Percentiles rank a stretch among this genome's conserved stretches.
Conservation (phyloP, 2,113 vertebrate species). For the Callipepla californica region DNA sequence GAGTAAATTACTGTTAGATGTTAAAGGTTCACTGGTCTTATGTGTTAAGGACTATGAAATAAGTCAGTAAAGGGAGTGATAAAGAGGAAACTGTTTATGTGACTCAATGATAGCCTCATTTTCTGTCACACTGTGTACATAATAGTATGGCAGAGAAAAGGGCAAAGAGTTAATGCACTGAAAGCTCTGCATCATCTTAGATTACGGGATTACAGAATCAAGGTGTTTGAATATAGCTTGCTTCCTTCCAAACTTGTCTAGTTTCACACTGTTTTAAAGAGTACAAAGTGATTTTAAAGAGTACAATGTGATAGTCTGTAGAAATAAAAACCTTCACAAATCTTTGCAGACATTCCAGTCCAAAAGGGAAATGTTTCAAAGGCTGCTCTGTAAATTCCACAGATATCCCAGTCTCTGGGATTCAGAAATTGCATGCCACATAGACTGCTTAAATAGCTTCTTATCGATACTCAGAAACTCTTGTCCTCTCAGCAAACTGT, state of each 20-base stretch:
- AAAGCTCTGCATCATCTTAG: neutral
- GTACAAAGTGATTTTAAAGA: neutral
- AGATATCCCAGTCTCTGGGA: neutral
- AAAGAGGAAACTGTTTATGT: neutral
- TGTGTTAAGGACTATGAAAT: neutral
- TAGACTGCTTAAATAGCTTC: neutral
- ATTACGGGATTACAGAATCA: neutral
- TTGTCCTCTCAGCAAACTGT: neutral
- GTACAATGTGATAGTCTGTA: neutral
- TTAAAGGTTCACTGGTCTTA: neutral
- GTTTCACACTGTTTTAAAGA: neutral
- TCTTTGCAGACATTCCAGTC: neutral
- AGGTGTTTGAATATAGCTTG: neutral
- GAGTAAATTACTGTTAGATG: neutral
- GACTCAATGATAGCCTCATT: neutral
- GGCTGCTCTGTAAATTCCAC: neutral
- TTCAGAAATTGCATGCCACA: neutral
- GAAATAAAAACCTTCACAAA: neutral
- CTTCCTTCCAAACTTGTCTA: neutral
- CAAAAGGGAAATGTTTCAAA: neutral
- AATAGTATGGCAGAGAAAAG: neutral
- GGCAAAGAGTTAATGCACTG: neutral
- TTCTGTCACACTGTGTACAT: neutral
- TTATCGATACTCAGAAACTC: fast-evolving
- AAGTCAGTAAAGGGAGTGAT: neutral